phyloP scores from a whole-genome alignment of 2,888 invertebrate genomes.

The Bombyx huttoni region DNA sequence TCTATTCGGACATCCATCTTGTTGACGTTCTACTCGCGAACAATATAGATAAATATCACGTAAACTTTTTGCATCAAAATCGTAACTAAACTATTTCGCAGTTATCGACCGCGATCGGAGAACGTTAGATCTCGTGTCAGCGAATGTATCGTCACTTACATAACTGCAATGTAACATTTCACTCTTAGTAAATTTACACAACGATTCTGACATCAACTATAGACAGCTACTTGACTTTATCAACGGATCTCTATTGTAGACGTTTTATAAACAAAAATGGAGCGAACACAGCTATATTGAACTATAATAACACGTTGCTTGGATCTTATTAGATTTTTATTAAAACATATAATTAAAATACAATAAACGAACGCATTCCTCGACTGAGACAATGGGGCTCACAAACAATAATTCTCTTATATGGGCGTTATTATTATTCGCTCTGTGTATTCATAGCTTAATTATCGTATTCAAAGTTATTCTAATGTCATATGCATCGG shows the following conservation, averaged over 20 bases:
- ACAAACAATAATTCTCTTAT: conserved; percentile 37
- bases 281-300: conserved; percentile 1
- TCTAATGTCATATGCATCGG: conserved; percentile 65
- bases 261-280: neutral
- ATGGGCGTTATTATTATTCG: conserved; percentile 37
- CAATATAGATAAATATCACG: conserved; percentile 11
- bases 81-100: conserved; percentile 9
- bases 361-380: conserved; percentile 29
- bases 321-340: conserved; percentile 3
- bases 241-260: conserved; percentile 7
- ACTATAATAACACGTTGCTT: neutral
- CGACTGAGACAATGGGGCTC: conserved; percentile 31
- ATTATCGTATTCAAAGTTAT: conserved; percentile 68
- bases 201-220: conserved; percentile 11
- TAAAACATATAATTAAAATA: conserved; percentile 18
- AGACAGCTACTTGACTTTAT: conserved; percentile 12
- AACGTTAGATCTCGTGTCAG: conserved; percentile 12
- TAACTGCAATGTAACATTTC: conserved; percentile 13
- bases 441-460: conserved; percentile 55
- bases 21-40: conserved; percentile 1
- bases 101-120: conserved; percentile 15
- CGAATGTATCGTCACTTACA: conserved; percentile 13
- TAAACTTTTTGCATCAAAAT: conserved; percentile 8
- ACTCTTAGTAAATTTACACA: conserved; percentile 14
- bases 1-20: neutral